A percentile compares a stretch with the other conserved stretches of the same genome.
Conservation (phyloP, 2,113 vertebrate species). For the Neopipo cinnamomea region DNA sequence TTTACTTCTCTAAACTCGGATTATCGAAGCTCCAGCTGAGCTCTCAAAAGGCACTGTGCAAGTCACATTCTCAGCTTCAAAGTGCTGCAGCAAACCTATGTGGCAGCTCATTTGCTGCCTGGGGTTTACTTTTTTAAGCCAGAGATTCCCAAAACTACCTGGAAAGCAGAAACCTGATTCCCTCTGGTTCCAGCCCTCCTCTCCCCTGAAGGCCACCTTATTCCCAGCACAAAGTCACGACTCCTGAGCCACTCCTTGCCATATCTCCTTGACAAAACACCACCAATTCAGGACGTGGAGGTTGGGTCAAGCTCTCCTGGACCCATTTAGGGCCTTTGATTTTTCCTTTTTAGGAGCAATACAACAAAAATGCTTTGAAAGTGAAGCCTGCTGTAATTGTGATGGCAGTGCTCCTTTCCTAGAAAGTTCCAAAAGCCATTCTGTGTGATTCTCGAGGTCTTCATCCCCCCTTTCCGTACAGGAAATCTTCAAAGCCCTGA, state of each 20-base stretch:
- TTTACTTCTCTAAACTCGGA: neutral
- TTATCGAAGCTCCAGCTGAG: neutral
- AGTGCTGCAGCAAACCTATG: neutral
- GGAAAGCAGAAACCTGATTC: neutral
- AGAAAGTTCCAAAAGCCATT: neutral
- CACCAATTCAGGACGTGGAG: fast-evolving
- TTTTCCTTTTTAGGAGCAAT: neutral
- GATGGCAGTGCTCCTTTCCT: neutral
- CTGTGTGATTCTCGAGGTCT: neutral
- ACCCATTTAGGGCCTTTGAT: neutral
- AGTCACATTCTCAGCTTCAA: neutral
- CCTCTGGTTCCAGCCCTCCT: neutral
- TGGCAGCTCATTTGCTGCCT: neutral
- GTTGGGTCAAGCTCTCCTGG: neutral
- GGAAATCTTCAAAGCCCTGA: neutral
- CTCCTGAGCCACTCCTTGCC: too few species aligned
- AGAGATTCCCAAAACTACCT: neutral
- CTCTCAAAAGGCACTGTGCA: neutral
- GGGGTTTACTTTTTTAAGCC: neutral
- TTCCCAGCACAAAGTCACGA: neutral
- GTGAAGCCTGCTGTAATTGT: neutral
- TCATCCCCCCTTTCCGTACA: neutral
- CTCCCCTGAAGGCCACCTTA: neutral
- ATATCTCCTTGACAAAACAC: neutral
- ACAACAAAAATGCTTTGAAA: neutral